Conservation (phyloP, 1,140 invertebrate species). For the Acyrthosiphon pisum region DNA sequence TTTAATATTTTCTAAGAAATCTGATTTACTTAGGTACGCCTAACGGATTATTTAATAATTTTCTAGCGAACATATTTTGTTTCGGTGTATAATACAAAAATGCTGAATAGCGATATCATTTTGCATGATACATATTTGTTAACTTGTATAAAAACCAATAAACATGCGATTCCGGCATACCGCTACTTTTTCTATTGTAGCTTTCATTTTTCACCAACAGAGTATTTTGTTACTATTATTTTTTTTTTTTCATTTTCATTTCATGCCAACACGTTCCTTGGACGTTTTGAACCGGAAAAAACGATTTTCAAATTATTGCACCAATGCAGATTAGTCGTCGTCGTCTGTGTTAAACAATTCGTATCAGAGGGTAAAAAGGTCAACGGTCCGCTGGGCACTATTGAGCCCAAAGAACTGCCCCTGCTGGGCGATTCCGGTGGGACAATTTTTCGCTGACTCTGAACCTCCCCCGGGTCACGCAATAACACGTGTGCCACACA, state of each 20-base stretch:
- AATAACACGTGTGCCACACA: constrained; percentile 36
- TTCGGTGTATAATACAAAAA: neutral
- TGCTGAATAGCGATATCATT: neutral
- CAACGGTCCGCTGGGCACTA: constrained; percentile 43
- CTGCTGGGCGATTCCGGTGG: neutral
- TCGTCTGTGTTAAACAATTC: constrained; percentile 48
- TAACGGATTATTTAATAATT: neutral
- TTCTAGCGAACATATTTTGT: neutral
- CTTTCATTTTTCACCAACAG: neutral
- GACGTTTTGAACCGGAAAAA: constrained; percentile 13
- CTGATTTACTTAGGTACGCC: neutral
- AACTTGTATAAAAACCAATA: neutral
- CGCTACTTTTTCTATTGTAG: neutral
- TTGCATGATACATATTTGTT: neutral
- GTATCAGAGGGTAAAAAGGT: constrained; percentile 24
- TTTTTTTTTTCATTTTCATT: constrained; percentile 50
- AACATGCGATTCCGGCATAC: neutral
- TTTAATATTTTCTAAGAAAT: neutral
- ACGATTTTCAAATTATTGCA: constrained; percentile 49
- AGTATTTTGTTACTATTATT: constrained; percentile 22
- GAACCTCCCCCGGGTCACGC: constrained; percentile 24
- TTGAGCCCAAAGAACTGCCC: constrained; percentile 33
- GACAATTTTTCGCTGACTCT: constrained; percentile 51
- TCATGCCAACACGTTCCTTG: constrained; percentile 24
- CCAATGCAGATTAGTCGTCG: constrained; percentile 42